These are phyloP conservation scores for Bombus turneri DNA, from an alignment of 1,140 invertebrate species.

Conservation along the genomic window DNA sequence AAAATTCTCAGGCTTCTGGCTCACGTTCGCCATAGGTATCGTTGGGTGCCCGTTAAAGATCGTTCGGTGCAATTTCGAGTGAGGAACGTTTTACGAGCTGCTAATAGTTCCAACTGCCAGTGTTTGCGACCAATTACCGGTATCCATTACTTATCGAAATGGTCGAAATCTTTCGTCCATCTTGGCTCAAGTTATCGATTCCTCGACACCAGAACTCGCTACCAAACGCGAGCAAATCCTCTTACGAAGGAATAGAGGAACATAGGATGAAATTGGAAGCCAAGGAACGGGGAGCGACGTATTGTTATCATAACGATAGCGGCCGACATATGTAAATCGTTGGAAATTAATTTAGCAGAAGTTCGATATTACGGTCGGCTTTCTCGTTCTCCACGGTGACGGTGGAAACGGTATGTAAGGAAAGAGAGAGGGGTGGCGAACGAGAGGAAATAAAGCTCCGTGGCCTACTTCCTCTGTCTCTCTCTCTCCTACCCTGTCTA, in stretches of 20 bases:
- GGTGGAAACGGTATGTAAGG: slow-evolving; percentile 45
- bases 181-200: slow-evolving; percentile 51
- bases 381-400: slow-evolving; percentile 21
- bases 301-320: slow-evolving; percentile 66
- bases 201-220: slow-evolving; percentile 22
- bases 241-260: slow-evolving; percentile 43
- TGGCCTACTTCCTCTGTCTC: slow-evolving; percentile 61
- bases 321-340: slow-evolving; percentile 69
- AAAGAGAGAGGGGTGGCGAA: slow-evolving; percentile 23
- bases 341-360: slow-evolving; percentile 72
- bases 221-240: slow-evolving; percentile 57
- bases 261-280: neutral
- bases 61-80: slow-evolving; percentile 6
- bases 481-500: slow-evolving; percentile 33
- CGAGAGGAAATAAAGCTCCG: slow-evolving; percentile 62
- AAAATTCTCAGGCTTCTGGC: neutral
- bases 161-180: slow-evolving; percentile 39
- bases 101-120: neutral
- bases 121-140: slow-evolving; percentile 45
- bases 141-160: slow-evolving; percentile 41
- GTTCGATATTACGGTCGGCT: slow-evolving; percentile 51
- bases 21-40: neutral
- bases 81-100: slow-evolving; percentile 25
- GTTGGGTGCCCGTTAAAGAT: neutral
- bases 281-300: slow-evolving; percentile 2